Conservation (phyloP, 2,113 vertebrate species). For the Amia ocellicauda region DNA sequence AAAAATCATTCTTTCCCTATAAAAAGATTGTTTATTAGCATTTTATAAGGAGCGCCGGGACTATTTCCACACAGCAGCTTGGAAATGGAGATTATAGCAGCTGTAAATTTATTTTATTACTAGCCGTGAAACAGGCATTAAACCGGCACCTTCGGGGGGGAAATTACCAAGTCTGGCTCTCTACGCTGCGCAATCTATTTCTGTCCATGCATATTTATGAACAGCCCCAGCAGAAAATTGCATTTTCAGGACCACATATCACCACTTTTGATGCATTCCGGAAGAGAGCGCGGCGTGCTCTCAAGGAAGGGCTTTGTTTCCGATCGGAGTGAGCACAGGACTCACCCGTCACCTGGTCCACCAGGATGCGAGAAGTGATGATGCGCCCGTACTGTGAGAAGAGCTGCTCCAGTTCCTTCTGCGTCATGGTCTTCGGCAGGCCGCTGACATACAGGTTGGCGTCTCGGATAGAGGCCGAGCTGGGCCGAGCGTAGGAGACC, state of each 20-base stretch:
- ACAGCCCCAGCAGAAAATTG: slow-evolving; percentile 66
- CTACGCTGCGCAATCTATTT: slow-evolving; percentile 62
- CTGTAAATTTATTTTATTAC: slow-evolving; percentile 70
- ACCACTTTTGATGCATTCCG: slow-evolving; percentile 56
- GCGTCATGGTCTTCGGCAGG: slow-evolving; percentile 94
- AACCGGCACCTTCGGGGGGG: slow-evolving; percentile 61
- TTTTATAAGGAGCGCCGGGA: slow-evolving; percentile 45
- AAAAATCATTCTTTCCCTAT: slow-evolving; percentile 31
- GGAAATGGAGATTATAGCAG: slow-evolving; percentile 65
- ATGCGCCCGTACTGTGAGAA: slow-evolving; percentile 97
- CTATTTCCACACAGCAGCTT: slow-evolving; percentile 50
- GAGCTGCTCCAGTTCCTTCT: slow-evolving; percentile 95
- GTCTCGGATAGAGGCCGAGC: slow-evolving; percentile 97
- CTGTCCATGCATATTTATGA: slow-evolving; percentile 76
- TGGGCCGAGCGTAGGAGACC: slow-evolving; percentile 95
- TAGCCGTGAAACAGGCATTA: slow-evolving; percentile 66
- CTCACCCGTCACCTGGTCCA: slow-evolving; percentile 98
- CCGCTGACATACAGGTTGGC: slow-evolving; percentile 97
- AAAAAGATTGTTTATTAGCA: slow-evolving; percentile 52
- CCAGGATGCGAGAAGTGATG: slow-evolving; percentile 96
- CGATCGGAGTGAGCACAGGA: slow-evolving; percentile 25
- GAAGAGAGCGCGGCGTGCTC: slow-evolving; percentile 29
- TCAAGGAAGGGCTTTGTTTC: slow-evolving; percentile 34
- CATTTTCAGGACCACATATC: slow-evolving; percentile 62
- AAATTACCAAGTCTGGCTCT: slow-evolving; percentile 61